Percentiles rank a stretch among this genome's conserved stretches.
Evolutionary conservation across 2,797 vertebrate species (phyloP).

Genomic region (Rhyacichthys aspro): DNA sequence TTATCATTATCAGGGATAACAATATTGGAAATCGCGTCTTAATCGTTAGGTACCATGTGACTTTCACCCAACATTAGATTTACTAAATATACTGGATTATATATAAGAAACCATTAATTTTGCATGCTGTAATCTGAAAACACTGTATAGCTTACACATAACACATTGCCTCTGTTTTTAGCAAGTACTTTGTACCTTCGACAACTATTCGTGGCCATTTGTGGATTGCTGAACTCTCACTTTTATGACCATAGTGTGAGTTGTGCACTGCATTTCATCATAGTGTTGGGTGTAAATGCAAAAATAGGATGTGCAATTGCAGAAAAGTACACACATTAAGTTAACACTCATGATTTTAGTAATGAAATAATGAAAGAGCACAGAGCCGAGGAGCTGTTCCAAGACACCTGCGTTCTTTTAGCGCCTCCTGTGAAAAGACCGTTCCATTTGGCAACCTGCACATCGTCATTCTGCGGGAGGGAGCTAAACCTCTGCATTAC

Average conservation of each 20-base stretch:
- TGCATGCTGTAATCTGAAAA: not conserved
- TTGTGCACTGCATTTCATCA: not conserved
- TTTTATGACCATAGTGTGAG: not conserved
- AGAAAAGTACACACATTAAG: not conserved
- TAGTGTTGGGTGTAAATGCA: not conserved
- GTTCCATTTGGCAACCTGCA: conserved; percentile 45
- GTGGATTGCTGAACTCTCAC: not conserved
- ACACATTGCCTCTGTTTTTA: not conserved
- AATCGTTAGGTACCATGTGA: too few relatives aligned
- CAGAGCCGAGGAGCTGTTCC: conserved; percentile 15
- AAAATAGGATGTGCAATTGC: not conserved
- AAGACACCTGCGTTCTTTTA: conserved; percentile 63
- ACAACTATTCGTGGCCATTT: not conserved
- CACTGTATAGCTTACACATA: not conserved
- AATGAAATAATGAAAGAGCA: conserved; percentile 52
- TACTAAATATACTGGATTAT: too few relatives aligned
- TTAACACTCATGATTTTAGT: conserved; percentile 30
- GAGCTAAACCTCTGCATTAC: conserved; percentile 1
- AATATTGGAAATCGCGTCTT: too few relatives aligned
- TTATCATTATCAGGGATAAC: too few relatives aligned
- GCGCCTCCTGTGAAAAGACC: conserved; percentile 34
- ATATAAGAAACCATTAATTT: too few relatives aligned
- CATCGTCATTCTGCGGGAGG: too few relatives aligned
- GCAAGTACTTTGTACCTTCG: not conserved
- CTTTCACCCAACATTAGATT: too few relatives aligned